A percentile compares a stretch with the other conserved stretches of the same genome.
These are phyloP conservation scores for Anagrus nilaparvatae DNA, from an alignment of 1,140 invertebrate genomes.

Conservation along the genomic window DNA sequence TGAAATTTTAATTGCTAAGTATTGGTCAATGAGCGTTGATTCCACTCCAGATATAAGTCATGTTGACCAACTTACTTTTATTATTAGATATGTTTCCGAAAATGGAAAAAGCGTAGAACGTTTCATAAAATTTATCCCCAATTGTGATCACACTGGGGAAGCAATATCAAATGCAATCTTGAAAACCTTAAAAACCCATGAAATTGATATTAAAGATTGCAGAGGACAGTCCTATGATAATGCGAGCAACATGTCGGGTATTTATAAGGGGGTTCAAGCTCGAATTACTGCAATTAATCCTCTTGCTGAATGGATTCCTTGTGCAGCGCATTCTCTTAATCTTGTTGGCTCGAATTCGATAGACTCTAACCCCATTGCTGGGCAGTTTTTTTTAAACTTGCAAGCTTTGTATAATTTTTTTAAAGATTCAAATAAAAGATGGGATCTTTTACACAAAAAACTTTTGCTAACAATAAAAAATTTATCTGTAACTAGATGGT, in stretches of 20 bases:
- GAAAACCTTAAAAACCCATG: background rate
- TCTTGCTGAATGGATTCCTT: conserved; percentile 16
- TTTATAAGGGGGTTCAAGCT: conserved; percentile 11
- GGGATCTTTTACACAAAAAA: conserved; percentile 20
- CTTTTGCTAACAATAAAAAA: background rate
- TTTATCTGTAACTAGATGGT: too few species aligned
- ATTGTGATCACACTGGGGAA: conserved; percentile 20
- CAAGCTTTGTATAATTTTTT: conserved; percentile 19
- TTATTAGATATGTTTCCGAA: conserved; percentile 21
- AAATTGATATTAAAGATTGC: background rate
- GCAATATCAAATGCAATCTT: conserved; percentile 16
- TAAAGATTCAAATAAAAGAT: conserved; percentile 18
- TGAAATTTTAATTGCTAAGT: conserved; percentile 15
- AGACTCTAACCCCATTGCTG: conserved; percentile 10
- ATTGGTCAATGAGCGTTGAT: conserved; percentile 23
- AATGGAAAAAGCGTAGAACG: conserved; percentile 18
- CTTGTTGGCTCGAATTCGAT: conserved; percentile 11
- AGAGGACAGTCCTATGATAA: conserved; percentile 12
- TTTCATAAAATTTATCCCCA: conserved; percentile 20
- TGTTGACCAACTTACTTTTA: conserved; percentile 28
- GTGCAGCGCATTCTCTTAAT: conserved; percentile 16
- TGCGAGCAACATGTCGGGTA: conserved; percentile 11
- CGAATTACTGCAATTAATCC: conserved; percentile 11
- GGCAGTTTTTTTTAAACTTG: conserved; percentile 12
- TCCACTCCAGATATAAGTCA: conserved; percentile 31